phyloP scores from a whole-genome alignment of 2,888 invertebrate genomes.

The Nysson spinosus region DNA sequence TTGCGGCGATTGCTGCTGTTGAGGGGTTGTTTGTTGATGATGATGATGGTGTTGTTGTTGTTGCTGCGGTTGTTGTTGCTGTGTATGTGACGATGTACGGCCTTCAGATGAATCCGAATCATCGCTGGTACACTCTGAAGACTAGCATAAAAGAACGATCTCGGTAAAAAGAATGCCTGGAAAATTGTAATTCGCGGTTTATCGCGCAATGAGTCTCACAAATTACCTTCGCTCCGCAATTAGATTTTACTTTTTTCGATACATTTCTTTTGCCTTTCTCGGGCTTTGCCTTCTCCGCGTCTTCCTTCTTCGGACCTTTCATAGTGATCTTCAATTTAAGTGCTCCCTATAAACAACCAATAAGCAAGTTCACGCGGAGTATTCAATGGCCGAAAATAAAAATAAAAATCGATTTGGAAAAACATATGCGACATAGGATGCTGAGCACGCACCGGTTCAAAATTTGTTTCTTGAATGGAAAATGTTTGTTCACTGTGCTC shows the following conservation, averaged over 20 bases:
- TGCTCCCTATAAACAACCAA: slow-evolving; percentile 77
- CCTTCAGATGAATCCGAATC: slow-evolving; percentile 70
- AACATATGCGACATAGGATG: neutral
- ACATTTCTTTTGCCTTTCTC: slow-evolving; percentile 65
- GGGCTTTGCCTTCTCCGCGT: slow-evolving; percentile 68
- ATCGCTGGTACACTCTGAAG: slow-evolving; percentile 71
- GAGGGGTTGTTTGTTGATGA: no score
- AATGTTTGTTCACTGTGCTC: slow-evolving; percentile 77
- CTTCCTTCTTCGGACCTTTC: slow-evolving; percentile 76
- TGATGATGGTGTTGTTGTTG: slow-evolving; percentile 79
- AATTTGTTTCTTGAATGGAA: slow-evolving; percentile 78
- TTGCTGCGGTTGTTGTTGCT: slow-evolving; percentile 36
- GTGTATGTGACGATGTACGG: slow-evolving; percentile 48
- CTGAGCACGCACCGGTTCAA: slow-evolving; percentile 73
- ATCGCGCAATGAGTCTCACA: neutral
- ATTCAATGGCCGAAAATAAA: no score
- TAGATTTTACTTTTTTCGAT: slow-evolving; percentile 67
- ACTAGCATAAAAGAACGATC: slow-evolving; percentile 46
- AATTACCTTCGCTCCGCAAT: slow-evolving; percentile 68
- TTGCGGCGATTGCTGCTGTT: slow-evolving; percentile 74
- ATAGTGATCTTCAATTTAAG: slow-evolving; percentile 79
- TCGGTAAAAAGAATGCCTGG: neutral
- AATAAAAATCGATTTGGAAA: no score
- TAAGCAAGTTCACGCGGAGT: no score
- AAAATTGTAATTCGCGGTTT: neutral